A percentile compares a stretch with the other conserved stretches of the same genome.
phyloP scores from a whole-genome alignment of 1,140 invertebrate genomes.

The Lamellibrachia luymesi region DNA sequence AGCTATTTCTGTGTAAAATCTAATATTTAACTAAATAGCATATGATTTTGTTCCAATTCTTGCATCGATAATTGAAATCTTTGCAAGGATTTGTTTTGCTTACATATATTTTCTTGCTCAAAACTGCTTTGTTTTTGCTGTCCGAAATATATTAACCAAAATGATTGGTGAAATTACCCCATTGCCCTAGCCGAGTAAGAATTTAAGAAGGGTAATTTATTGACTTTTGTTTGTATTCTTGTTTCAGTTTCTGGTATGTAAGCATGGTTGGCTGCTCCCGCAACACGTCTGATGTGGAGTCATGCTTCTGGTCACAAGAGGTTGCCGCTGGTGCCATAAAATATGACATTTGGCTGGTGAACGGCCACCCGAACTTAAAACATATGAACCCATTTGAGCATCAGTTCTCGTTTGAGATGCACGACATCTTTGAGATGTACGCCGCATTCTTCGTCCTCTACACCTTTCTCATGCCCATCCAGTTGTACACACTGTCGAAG shows the following conservation, averaged over 20 bases:
- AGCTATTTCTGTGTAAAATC: too few relatives aligned
- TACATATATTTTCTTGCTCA: too few relatives aligned
- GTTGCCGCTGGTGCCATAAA: slow-evolving; percentile 58
- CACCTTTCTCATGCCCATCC: slow-evolving; percentile 76
- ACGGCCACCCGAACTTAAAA: slow-evolving; percentile 79
- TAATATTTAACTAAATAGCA: too few relatives aligned
- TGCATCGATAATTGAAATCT: too few relatives aligned
- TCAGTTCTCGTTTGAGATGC: slow-evolving; percentile 90
- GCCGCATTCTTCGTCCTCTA: slow-evolving; percentile 86
- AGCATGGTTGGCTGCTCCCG: slow-evolving; percentile 89
- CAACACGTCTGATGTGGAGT: slow-evolving; percentile 59
- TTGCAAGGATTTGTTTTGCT: too few relatives aligned
- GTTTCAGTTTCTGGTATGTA: slow-evolving; percentile 87
- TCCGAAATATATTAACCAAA: too few relatives aligned
- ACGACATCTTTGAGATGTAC: slow-evolving; percentile 89
- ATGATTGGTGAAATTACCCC: too few relatives aligned
- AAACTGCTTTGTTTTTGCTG: too few relatives aligned
- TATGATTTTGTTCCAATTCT: too few relatives aligned
- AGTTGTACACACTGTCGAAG: slow-evolving; percentile 81
- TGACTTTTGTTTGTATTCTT: neutral
- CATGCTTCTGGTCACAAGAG: slow-evolving; percentile 26
- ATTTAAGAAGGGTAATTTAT: neutral
- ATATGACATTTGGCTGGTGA: slow-evolving; percentile 95
- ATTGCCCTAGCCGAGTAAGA: too few relatives aligned
- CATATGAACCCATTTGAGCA: slow-evolving; percentile 78